Base-by-base conservation (phyloP, 2,797 vertebrate species). In the Ctenochaetus hawaiiensis region DNA sequence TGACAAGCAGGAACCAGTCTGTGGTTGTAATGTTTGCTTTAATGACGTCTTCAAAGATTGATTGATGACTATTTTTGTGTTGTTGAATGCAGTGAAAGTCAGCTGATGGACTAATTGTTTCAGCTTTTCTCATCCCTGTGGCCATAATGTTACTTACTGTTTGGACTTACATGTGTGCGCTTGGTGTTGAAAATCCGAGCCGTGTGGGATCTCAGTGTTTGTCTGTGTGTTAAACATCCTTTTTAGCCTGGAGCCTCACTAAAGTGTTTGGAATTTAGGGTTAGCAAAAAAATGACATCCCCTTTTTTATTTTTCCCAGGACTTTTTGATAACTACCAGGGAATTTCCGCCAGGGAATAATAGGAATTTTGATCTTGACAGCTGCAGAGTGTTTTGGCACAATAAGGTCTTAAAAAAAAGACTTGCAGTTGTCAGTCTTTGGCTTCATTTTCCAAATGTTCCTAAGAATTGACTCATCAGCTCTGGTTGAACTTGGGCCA, bases 381-480 rank as follows among this genome's bases (percentile, higher is more conserved):
- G 51, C 56, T 52, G 17, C 39, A 13, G 13, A 34, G 10, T 41
- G 1, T 37, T 39, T 69, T 63, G 67, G 62, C 13, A 13, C 53
- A 18, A 14, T 10, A 37, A 26, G 34, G 34, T 51, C 5, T 47
- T 30, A n/a, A n/a, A 7, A 58, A 39, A 23, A 10, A 66, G 37
- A 20, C 22, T 2, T 10, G 5, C 37, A n/a, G 17, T 8, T 8
- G 13, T 39, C 53, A 1, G 8, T 3, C 51, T 60, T 52, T 58
- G 67, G 30, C 14, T 69, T 51, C 5, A 47, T 54, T 63, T 64
- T 23, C 53, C 4, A 67, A 12, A 65, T 74, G 16, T 70, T 83
- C 54, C 51, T 30, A 44, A 63, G 45, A 22, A n/a, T 59, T 65
- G 70, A 75, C 44, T 80, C 65, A 44, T 44, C 30, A 43, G 72